Evolutionary conservation across 2,113 vertebrate genomes (phyloP).

Genomic region (Corapipo altera): DNA sequence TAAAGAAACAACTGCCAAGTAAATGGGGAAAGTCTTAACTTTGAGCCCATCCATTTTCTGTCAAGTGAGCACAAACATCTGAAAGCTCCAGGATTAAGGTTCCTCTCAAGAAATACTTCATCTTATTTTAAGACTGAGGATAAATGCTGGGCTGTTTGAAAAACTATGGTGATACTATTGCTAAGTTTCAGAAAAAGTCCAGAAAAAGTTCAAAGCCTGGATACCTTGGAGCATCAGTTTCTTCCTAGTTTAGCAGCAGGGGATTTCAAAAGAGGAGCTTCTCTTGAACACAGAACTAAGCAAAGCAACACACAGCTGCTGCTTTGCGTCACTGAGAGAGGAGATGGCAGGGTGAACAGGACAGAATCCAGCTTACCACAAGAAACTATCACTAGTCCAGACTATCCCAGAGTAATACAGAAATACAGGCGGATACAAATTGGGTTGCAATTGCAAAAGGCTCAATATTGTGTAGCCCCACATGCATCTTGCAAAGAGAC

Average conservation of each 20-base stretch:
- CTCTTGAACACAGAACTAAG: background rate
- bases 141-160: background rate
- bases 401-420: rapidly evolving
- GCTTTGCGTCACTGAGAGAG: background rate
- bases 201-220: background rate
- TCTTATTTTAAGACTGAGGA: background rate
- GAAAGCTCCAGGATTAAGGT: background rate
- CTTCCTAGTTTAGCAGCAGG: background rate
- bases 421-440: rapidly evolving
- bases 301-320: background rate
- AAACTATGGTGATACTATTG: background rate
- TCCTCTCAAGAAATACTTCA: background rate
- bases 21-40: background rate
- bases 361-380: background rate
- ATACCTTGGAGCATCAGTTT: background rate
- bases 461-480: background rate
- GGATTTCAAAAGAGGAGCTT: background rate
- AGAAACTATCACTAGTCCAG: background rate
- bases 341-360: background rate
- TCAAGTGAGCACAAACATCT: background rate
- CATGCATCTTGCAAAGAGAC: background rate
- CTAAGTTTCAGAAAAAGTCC: background rate
- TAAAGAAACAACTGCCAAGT: background rate
- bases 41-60: background rate
- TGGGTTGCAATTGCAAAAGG: background rate